phyloP scores from a whole-genome alignment of 2,797 vertebrate species.

The Micropoecilia bifurca region DNA sequence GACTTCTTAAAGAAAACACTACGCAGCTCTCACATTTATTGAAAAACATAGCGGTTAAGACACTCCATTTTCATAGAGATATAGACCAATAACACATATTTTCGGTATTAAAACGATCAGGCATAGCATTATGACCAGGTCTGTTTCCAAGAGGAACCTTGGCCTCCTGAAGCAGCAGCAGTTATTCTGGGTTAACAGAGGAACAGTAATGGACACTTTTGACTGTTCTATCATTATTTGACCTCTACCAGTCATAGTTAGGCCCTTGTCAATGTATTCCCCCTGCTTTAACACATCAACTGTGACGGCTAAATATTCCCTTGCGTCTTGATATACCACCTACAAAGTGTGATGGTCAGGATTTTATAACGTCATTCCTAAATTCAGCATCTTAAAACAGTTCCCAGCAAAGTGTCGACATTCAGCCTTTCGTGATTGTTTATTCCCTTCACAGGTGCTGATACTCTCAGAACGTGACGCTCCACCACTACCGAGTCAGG shows the following conservation, averaged over 20 bases:
- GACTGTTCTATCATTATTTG: background rate
- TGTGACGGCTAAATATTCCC: background rate
- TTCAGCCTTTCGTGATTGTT: background rate
- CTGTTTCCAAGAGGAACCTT: background rate
- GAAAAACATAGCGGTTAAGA: background rate
- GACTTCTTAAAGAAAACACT: background rate
- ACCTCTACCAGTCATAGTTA: background rate
- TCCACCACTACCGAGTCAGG: conserved; percentile 3
- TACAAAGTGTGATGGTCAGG: background rate
- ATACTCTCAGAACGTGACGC: background rate
- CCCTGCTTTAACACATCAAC: background rate
- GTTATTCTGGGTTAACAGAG: background rate
- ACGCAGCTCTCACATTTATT: background rate
- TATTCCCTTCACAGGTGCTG: conserved; percentile 7
- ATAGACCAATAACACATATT: background rate
- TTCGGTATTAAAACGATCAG: background rate
- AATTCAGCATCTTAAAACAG: background rate
- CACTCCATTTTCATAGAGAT: background rate
- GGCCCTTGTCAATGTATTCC: background rate
- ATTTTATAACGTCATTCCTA: background rate
- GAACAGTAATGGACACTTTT: background rate
- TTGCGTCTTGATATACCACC: background rate
- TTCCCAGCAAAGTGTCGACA: background rate
- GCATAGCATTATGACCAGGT: background rate
- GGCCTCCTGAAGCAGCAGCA: background rate